Conservation (phyloP, 2,797 vertebrate genomes). For the Galago senegalensis region DNA sequence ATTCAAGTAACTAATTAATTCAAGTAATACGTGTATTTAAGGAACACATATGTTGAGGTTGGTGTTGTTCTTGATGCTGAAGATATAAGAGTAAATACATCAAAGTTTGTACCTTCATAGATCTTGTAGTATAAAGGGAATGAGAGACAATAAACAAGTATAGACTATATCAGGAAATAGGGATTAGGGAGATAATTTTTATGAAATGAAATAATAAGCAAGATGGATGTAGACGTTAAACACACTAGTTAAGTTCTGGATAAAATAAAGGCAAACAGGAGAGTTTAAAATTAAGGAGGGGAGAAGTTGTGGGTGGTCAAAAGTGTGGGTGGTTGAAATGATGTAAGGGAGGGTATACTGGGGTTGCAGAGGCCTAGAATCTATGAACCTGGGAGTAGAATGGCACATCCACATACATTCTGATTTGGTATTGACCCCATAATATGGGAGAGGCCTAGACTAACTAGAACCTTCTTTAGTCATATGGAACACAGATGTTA, state of each 20-base stretch:
- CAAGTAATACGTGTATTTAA: not conserved
- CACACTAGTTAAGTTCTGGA: not conserved
- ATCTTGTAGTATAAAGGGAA: not conserved
- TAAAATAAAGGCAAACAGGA: not conserved
- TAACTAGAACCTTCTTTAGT: not conserved
- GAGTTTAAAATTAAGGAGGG: not conserved
- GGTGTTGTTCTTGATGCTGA: not conserved
- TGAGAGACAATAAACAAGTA: not conserved
- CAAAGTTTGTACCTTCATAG: not conserved
- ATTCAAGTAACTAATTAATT: not conserved
- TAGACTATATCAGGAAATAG: slow-evolving; percentile 1
- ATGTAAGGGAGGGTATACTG: not conserved
- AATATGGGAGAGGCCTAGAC: not conserved
- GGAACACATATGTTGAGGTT: not conserved
- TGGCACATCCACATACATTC: not conserved
- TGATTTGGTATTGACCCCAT: not conserved
- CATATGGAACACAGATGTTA: not conserved
- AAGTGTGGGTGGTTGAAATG: not conserved
- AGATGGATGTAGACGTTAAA: not conserved
- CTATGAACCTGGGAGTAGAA: not conserved
- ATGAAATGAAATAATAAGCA: not conserved
- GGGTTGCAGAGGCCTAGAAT: not conserved
- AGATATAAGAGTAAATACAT: not conserved
- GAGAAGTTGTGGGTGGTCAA: not conserved
- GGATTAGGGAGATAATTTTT: not conserved